A percentile compares a stretch with the other conserved stretches of the same genome.
Evolutionary conservation across 2,797 vertebrate genomes (phyloP).

Genomic region (Falco naumanni): DNA sequence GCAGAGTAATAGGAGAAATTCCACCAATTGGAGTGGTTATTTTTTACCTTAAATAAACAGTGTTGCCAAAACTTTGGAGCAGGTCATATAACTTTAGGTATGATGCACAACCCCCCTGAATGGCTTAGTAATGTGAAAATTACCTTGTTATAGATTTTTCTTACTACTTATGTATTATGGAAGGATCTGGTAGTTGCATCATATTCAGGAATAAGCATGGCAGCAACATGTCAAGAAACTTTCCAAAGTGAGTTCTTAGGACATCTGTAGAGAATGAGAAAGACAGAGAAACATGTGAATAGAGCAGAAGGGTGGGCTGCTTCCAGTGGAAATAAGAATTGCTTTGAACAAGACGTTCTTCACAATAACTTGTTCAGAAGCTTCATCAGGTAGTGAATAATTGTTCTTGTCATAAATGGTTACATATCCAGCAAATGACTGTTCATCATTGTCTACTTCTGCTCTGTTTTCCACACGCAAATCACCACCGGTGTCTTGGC

Average conservation of each 20-base stretch:
- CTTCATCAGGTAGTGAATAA: background rate
- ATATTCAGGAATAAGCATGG: background rate
- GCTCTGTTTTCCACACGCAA: background rate
- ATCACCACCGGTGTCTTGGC: background rate
- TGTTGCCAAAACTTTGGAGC: background rate
- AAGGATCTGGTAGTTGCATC: background rate
- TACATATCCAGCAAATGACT: background rate
- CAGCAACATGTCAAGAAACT: background rate
- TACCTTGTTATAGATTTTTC: background rate
- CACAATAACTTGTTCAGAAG: background rate
- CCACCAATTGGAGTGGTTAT: background rate
- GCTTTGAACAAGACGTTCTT: background rate
- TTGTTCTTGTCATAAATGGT: background rate
- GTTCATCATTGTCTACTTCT: background rate
- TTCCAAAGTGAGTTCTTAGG: background rate
- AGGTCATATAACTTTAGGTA: background rate
- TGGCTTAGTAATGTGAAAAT: background rate
- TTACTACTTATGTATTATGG: background rate
- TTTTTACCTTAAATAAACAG: background rate
- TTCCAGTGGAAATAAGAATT: background rate
- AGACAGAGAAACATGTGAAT: background rate
- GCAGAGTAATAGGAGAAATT: background rate
- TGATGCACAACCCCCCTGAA: background rate
- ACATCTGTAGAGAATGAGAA: background rate
- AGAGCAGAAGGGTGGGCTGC: background rate